Evolutionary conservation across 2,797 vertebrate genomes (phyloP).

Genomic region (Enteromius fasciolatus): DNA sequence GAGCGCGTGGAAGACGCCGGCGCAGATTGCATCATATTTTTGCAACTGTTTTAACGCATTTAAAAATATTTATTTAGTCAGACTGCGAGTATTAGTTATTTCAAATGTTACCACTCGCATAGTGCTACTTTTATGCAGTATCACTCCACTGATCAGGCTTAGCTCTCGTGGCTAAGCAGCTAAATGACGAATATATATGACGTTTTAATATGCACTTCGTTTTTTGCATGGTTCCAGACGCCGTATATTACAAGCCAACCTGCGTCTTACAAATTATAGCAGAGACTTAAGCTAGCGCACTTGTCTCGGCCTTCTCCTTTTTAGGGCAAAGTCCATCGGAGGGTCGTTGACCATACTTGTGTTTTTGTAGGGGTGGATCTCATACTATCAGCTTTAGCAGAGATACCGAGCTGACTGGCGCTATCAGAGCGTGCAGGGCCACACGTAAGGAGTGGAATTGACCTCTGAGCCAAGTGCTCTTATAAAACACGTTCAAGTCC

Average conservation of each 20-base stretch:
- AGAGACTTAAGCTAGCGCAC: background rate
- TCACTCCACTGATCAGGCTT: background rate
- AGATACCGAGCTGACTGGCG: background rate
- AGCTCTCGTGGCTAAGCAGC: slow-evolving; percentile 24
- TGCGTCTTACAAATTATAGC: background rate
- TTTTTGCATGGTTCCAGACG: background rate
- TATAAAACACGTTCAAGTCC: background rate
- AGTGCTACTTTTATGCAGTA: background rate
- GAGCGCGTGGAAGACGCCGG: slow-evolving; percentile 2
- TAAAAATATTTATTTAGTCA: background rate
- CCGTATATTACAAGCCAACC: no score
- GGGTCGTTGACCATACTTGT: slow-evolving; percentile 22
- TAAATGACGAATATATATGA: background rate
- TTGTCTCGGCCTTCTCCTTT: background rate
- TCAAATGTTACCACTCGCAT: background rate
- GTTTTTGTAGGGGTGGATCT: background rate
- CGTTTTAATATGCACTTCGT: background rate
- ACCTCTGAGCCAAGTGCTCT: background rate
- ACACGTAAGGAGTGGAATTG: background rate
- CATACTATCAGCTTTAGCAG: background rate
- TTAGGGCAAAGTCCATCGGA: background rate
- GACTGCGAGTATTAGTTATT: background rate
- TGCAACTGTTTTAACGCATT: no score
- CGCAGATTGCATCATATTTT: background rate
- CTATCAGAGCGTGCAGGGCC: background rate